Evolutionary conservation across 1,140 invertebrate genomes (phyloP).

Genomic region (Sipha flava): DNA sequence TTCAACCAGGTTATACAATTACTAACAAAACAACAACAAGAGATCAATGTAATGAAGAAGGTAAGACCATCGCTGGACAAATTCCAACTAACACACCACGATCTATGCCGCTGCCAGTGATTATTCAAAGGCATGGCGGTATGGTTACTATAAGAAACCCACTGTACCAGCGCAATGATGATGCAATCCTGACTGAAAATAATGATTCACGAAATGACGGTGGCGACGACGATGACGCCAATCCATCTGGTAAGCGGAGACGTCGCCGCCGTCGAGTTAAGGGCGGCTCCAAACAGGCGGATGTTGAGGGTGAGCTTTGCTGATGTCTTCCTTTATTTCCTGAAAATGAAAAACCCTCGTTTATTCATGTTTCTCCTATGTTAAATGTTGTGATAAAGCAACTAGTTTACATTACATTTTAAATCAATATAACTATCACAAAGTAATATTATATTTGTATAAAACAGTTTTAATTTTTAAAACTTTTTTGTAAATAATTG

Average conservation of each 20-base stretch:
- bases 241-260: constrained; percentile 45
- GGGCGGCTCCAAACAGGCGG: constrained; percentile 48
- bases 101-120: constrained; percentile 46
- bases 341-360: not conserved
- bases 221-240: constrained; percentile 41
- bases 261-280: constrained; percentile 29
- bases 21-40: constrained; percentile 13
- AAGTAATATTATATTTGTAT: not conserved
- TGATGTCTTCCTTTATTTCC: not conserved
- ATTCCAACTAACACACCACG: constrained; percentile 6
- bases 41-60: not conserved
- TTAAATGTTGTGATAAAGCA: not conserved
- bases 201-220: not conserved
- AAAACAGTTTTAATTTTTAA: not conserved
- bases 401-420: not conserved
- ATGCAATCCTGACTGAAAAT: constrained; percentile 39
- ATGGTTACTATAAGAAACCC: constrained; percentile 77
- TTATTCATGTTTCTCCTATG: not conserved
- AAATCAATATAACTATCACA: not conserved
- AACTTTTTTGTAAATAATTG: not conserved
- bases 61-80: constrained; percentile 22
- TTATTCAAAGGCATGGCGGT: constrained; percentile 61
- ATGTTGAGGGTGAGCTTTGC: constrained; percentile 48
- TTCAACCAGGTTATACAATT: constrained; percentile 14
- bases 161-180: constrained; percentile 47